Evolutionary conservation across 2,888 invertebrate species (phyloP), one percentile per base, ranked within the genome.

Genomic region (Caenorhabditis wallacei): DNA sequence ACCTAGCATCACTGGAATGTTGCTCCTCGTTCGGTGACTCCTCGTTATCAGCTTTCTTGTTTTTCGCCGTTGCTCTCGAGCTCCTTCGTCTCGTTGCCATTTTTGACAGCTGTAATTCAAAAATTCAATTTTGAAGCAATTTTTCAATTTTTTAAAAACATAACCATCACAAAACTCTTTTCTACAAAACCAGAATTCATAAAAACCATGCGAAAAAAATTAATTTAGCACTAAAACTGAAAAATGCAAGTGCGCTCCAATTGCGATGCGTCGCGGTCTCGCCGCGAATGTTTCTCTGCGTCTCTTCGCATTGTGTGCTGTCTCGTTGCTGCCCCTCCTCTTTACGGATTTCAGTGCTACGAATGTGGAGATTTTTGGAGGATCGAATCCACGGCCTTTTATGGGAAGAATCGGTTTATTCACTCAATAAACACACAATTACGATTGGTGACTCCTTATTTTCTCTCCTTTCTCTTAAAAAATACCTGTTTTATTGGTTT

Each of bases 231-330:
- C 46, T 48, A 59, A 82, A 68, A 66, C 46, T n/a, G 26, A 37
- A 3, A 11, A 43, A 26, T 72, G 72, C 63, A 81, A 76, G 18
- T 20, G 64, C 59, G 81, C 81, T 76, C 81, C 18, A 71, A 11
- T 68, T 4, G 24, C 46, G 13, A 5, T 13, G 11, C 51, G 26
- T 40, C 13, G 40, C 5, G 81, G 81, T 81, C 81, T 81, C 75
- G 81, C 63, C 11, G 35, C 80, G 80, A 63, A 10, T 22, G 13
- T 13, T 20, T 26, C 30, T 74, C 80, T 72, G 68, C 63, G 69
- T 72, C 69, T 80, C 74, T 48, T 10, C 26, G 10, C 16, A 10
- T 8, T n/a, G n/a, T 20, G 1, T 53, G 54, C 46, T 74, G 54
- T 64, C 64, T 74, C 64, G 40, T 43, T 13, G 8, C 7, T 24